Evolutionary conservation across 2,113 vertebrate genomes (phyloP).

Genomic region (Siniperca knerii): DNA sequence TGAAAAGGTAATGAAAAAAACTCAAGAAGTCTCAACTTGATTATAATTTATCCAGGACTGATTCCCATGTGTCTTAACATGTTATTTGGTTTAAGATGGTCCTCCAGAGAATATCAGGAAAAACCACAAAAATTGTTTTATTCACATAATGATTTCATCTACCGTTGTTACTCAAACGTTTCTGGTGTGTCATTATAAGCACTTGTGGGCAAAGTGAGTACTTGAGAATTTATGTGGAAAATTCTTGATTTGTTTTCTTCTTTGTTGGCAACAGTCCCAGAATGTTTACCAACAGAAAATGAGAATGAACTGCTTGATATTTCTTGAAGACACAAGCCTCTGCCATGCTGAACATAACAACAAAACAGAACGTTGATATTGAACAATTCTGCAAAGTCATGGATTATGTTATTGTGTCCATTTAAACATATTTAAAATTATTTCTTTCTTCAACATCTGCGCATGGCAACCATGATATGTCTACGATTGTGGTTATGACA

Average conservation of each 20-base stretch:
- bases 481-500: background rate
- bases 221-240: conserved; percentile 12
- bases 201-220: background rate
- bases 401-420: background rate
- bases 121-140: conserved; percentile 12
- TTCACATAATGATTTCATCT: conserved; percentile 15
- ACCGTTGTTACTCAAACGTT: background rate
- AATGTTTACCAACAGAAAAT: background rate
- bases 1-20: conserved; percentile 30
- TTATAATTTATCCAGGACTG: conserved; percentile 10
- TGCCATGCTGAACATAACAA: background rate
- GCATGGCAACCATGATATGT: background rate
- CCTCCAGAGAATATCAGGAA: background rate
- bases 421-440: background rate
- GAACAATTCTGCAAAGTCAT: background rate
- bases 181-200: background rate
- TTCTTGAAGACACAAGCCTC: background rate
- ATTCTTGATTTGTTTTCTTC: conserved; percentile 8
- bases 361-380: background rate
- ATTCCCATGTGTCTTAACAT: conserved; percentile 50
- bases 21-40: conserved; percentile 26
- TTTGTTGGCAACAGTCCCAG: background rate
- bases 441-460: background rate
- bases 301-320: background rate
- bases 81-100: conserved; percentile 2